Base-by-base conservation (phyloP, 64 coral and sea anemone species). In the Actinia equina region DNA sequence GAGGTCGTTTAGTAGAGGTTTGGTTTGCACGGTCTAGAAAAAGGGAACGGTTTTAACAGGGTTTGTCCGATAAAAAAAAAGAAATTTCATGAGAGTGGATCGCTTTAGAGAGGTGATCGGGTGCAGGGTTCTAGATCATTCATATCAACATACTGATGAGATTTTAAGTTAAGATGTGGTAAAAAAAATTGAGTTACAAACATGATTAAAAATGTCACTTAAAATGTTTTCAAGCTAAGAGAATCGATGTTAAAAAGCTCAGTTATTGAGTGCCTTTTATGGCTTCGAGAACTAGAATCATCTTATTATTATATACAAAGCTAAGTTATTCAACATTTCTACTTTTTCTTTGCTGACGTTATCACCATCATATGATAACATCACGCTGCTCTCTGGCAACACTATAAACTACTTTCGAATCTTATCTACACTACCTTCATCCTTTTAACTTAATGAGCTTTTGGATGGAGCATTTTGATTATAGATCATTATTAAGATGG, bases 361-460 rank as follows among this genome's bases (percentile, higher is more conserved):
- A 15, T 60, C 59, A 60, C 18, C 59, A 18, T 49, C 46, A 1
- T 49, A 2, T 0, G 62, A 65, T 65, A 65, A 23, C 19, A 65
- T 20, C 62, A 65, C n/a, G n/a, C 18, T 65, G 55, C n/a, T 23
- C 62, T 23, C n/a, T 65, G 1, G 30, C 62, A 65, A 65, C n/a
- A 7, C 30, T 37, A 37, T 65, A 5, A 22, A n/a, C 55, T 57
- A 57, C 19, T 23, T 25, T 65, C 3, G 5, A 22, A 65, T 20
- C 62, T 65, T 65, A 65, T 65, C 62, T 65, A 65, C 15, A 8
- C 62, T 23, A 65, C 62, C 62, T 65, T 65, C 62, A 65, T 65
- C 62, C n/a, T 65, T 65, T 65, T 65, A 65, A 65, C 62, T 65
- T 65, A 65, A 65, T 65, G 62, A 65, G 6, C 62, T 23, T 65